A percentile compares a stretch with the other conserved stretches of the same genome.
These are phyloP conservation scores for Podilymbus podiceps DNA, from an alignment of 2,113 vertebrate species.

Conservation along the genomic window DNA sequence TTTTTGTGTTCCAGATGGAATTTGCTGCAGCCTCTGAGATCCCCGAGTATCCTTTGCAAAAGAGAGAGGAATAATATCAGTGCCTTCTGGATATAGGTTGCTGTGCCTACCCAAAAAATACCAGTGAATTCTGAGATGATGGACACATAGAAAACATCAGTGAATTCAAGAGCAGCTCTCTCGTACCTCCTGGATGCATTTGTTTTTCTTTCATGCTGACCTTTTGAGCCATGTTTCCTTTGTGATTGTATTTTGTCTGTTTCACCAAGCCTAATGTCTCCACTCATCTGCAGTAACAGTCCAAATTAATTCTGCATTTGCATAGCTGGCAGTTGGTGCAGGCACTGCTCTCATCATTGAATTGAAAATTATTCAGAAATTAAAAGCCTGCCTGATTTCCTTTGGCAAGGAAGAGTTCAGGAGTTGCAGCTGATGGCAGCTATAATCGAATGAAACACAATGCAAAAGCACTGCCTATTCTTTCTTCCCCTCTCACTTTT, in stretches of 20 bases:
- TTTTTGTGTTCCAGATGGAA: neutral
- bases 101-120: neutral
- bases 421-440: neutral
- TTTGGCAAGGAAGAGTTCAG: neutral
- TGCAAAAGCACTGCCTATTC: neutral
- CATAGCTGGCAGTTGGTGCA: neutral
- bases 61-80: neutral
- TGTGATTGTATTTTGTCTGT: neutral
- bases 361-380: neutral
- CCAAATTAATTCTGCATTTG: neutral
- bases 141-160: neutral
- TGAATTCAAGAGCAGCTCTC: neutral
- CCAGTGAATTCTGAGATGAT: neutral
- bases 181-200: neutral
- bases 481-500: neutral
- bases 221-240: neutral
- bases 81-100: neutral
- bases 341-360: rapidly evolving
- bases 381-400: neutral
- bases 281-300: neutral
- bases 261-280: neutral
- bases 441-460: neutral
- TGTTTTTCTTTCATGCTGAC: neutral
- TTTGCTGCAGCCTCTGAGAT: neutral
- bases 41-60: neutral